A percentile compares a stretch with the other conserved stretches of the same genome.
Evolutionary conservation across 2,888 invertebrate species (phyloP).

Genomic region (Gonocerus acuteangulatus): DNA sequence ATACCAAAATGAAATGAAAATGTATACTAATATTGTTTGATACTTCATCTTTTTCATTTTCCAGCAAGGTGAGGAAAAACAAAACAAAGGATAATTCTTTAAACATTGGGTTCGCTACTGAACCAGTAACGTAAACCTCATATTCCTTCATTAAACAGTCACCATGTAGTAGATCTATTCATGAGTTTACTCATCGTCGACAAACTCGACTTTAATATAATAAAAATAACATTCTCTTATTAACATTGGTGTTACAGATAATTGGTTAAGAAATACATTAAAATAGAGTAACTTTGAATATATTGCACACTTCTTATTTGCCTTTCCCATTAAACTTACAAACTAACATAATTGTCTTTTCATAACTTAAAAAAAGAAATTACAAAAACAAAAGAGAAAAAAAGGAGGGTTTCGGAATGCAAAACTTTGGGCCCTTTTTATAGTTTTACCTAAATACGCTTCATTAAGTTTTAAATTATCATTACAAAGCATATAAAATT

Average conservation of each 20-base stretch:
- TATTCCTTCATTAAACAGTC: too few species aligned
- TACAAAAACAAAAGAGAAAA: not conserved
- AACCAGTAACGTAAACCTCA: too few species aligned
- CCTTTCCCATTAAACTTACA: not conserved
- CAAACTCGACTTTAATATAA: not conserved
- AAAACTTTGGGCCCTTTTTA: slow-evolving; percentile 10
- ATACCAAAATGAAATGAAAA: too few species aligned
- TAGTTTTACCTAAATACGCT: not conserved
- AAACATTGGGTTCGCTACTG: too few species aligned
- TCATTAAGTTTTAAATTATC: not conserved
- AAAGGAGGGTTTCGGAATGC: slow-evolving; percentile 13
- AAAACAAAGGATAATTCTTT: too few species aligned
- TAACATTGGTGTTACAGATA: slow-evolving; percentile 17
- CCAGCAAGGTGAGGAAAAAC: too few species aligned
- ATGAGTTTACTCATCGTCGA: too few species aligned
- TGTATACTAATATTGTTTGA: too few species aligned
- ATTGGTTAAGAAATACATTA: slow-evolving; percentile 2
- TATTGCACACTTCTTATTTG: slow-evolving; percentile 8
- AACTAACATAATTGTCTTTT: slow-evolving; percentile 20
- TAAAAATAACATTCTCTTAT: slow-evolving; percentile 13
- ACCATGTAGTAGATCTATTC: too few species aligned
- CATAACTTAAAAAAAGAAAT: not conserved
- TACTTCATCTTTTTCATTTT: too few species aligned
- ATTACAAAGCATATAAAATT: slow-evolving; percentile 2
- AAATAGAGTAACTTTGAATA: slow-evolving; percentile 11